A percentile compares a stretch with the other conserved stretches of the same genome.
These are phyloP conservation scores for Dasyprocta punctata DNA, from an alignment of 2,113 vertebrate genomes.

Conservation along the genomic window DNA sequence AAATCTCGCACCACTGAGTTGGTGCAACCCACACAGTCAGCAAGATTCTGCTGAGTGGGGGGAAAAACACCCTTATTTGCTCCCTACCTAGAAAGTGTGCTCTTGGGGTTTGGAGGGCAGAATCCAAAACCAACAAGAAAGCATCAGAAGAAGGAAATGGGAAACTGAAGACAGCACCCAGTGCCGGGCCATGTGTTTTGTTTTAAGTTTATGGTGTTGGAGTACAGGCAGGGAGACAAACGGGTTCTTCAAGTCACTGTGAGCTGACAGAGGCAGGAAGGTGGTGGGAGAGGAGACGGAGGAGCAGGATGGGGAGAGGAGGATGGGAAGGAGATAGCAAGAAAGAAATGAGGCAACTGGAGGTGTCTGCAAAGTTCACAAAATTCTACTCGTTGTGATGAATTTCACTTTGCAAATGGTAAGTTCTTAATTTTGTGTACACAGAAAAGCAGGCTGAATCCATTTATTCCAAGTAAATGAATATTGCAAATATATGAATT, in stretches of 20 bases:
- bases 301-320: not conserved
- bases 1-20: conserved; percentile 80
- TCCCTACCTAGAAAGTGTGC: conserved; percentile 81
- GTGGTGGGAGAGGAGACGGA: not conserved
- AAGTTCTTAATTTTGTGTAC: not conserved
- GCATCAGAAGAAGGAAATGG: conserved; percentile 54
- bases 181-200: conserved; percentile 64
- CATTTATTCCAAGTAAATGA: not conserved
- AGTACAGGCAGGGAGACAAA: conserved; percentile 51
- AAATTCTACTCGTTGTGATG: not conserved
- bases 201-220: conserved; percentile 63
- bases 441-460: not conserved
- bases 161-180: conserved; percentile 52
- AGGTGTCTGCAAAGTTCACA: not conserved
- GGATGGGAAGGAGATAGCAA: not conserved
- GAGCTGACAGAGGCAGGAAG: conserved; percentile 39
- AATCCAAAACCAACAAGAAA: conserved; percentile 73
- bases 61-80: conserved; percentile 64
- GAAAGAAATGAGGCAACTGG: conserved; percentile 18
- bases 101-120: conserved; percentile 66
- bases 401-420: conserved; percentile 1
- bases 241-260: conserved; percentile 25
- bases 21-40: conserved; percentile 81
- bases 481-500: not conserved
- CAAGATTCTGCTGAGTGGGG: conserved; percentile 82